Conservation (phyloP, 2,888 invertebrate genomes). For the Sphinx pinastri region DNA sequence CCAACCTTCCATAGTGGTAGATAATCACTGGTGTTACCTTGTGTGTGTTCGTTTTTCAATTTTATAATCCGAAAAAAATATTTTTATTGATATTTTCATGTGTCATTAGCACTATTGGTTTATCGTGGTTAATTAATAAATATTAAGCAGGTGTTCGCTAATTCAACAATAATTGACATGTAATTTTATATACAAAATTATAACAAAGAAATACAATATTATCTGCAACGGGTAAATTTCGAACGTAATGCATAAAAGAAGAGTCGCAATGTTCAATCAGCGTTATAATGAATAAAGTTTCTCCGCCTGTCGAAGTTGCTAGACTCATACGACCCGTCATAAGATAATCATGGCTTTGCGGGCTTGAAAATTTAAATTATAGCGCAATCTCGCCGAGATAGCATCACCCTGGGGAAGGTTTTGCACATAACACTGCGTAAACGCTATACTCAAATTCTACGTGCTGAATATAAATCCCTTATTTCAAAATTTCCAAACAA, state of each 20-base stretch:
- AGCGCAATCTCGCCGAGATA: constrained; percentile 50
- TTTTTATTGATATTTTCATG: not conserved
- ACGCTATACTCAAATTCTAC: not conserved
- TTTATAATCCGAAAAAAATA: not conserved
- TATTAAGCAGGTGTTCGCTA: not conserved
- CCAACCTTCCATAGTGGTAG: not conserved
- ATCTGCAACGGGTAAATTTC: no score
- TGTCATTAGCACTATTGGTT: not conserved
- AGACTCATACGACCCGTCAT: constrained; percentile 33
- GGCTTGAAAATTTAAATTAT: constrained; percentile 57
- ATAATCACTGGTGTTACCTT: not conserved
- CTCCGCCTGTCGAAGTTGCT: not conserved
- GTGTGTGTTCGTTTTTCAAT: not conserved
- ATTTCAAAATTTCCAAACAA: not conserved
- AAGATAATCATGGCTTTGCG: constrained; percentile 41
- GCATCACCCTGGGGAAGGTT: constrained; percentile 41
- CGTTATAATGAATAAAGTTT: constrained; percentile 13
- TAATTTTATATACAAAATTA: not conserved
- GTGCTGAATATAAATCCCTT: not conserved
- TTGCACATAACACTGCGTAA: constrained; percentile 29
- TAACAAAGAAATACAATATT: not conserved
- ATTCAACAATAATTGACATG: not conserved
- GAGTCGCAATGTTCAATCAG: not conserved
- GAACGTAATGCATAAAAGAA: not conserved
- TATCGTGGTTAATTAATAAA: not conserved